Evolutionary conservation across 2,797 vertebrate species (phyloP).

Genomic region (Ctenochaetus hawaiiensis): DNA sequence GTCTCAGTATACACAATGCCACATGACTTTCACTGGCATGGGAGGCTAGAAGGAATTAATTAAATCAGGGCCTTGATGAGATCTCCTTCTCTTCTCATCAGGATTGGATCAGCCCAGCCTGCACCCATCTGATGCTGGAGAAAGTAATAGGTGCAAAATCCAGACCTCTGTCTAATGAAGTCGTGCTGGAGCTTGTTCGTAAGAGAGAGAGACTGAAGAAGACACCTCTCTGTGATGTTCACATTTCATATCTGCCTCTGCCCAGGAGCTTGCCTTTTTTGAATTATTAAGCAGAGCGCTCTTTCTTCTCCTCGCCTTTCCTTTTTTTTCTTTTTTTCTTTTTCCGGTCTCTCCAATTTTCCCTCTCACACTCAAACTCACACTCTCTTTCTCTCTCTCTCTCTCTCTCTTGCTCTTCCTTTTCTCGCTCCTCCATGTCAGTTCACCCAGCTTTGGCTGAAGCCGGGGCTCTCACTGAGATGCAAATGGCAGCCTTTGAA

Average conservation of each 20-base stretch:
- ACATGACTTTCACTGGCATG: constrained; percentile 38
- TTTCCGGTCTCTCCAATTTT: constrained; percentile 42
- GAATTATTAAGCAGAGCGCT: constrained; percentile 85
- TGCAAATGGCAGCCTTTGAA: constrained; percentile 82
- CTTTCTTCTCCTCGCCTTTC: constrained; percentile 74
- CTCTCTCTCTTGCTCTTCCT: constrained; percentile 36
- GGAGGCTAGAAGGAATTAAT: constrained; percentile 49
- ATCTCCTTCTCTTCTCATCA: constrained; percentile 35
- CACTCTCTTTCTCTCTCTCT: not conserved
- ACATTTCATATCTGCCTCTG: constrained; percentile 85
- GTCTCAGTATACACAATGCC: constrained; percentile 14
- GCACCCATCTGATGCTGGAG: constrained; percentile 16
- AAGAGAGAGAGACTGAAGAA: constrained; percentile 70
- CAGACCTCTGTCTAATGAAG: constrained; percentile 80
- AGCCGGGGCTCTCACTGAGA: constrained; percentile 68
- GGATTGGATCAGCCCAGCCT: constrained; percentile 44
- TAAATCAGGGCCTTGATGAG: constrained; percentile 15
- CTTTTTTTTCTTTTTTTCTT: constrained; percentile 41
- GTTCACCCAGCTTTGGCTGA: constrained; percentile 65
- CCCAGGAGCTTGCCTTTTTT: constrained; percentile 81
- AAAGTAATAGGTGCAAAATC: constrained; percentile 61
- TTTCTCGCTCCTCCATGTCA: constrained; percentile 64
- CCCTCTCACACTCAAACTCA: constrained; percentile 32
- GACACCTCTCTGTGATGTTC: constrained; percentile 81
- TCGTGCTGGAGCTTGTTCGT: constrained; percentile 64